phyloP scores from a whole-genome alignment of 2,113 vertebrate genomes.

The Uropsilus gracilis region DNA sequence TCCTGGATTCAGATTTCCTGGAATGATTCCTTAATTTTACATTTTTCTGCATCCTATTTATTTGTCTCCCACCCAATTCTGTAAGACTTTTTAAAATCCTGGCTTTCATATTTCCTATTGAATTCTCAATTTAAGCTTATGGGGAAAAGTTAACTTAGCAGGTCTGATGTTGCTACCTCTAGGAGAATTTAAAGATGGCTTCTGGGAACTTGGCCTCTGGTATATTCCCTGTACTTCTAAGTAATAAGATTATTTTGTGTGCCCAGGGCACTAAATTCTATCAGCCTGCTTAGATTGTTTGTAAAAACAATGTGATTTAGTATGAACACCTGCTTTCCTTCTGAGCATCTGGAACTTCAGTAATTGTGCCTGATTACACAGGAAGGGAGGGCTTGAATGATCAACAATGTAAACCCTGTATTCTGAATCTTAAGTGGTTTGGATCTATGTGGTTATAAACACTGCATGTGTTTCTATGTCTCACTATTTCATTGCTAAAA shows the following conservation, averaged over 20 bases:
- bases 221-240: not conserved
- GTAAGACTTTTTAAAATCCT: not conserved
- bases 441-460: not conserved
- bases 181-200: not conserved
- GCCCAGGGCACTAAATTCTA: not conserved
- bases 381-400: not conserved
- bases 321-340: slow-evolving; percentile 31
- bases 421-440: not conserved
- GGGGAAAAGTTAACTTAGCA: not conserved
- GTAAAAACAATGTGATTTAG: slow-evolving; percentile 21
- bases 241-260: not conserved
- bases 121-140: slow-evolving; percentile 6
- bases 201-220: not conserved
- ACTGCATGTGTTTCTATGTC: not conserved
- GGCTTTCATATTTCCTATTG: not conserved
- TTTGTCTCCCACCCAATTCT: not conserved
- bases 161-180: not conserved
- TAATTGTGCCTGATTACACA: not conserved
- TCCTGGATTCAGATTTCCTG: not conserved
- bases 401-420: not conserved
- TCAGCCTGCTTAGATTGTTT: not conserved
- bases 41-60: not conserved
- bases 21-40: not conserved
- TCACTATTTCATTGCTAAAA: not conserved
- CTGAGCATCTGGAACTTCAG: not conserved